phyloP scores from a whole-genome alignment of 2,113 vertebrate genomes.

The Mionectes macconnelli region DNA sequence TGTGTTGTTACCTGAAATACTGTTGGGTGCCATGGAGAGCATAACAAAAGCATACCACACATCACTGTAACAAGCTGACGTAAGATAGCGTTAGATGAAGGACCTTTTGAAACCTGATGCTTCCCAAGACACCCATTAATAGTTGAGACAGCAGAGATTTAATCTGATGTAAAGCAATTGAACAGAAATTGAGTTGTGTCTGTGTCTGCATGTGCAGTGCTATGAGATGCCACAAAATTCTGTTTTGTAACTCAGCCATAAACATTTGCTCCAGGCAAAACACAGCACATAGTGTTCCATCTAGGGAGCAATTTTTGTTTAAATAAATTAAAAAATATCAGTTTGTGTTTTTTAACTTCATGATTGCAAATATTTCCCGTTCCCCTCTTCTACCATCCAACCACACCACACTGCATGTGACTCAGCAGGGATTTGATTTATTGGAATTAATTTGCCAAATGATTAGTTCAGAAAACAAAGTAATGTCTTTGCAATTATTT shows the following conservation, averaged over 20 bases:
- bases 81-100: background rate
- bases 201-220: background rate
- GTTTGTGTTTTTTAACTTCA: constrained; percentile 10
- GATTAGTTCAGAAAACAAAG: constrained; percentile 17
- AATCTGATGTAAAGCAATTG: constrained; percentile 28
- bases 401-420: background rate
- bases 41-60: background rate
- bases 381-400: background rate
- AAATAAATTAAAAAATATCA: constrained; percentile 56
- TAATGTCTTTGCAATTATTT: background rate
- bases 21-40: background rate
- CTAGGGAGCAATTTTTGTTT: constrained; percentile 44
- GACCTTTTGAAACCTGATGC: background rate
- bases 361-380: background rate
- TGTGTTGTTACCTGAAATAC: background rate
- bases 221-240: constrained; percentile 6
- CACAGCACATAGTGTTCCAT: background rate
- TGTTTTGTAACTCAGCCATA: constrained; percentile 42
- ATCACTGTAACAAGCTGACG: constrained; percentile 33
- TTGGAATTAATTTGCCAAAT: constrained; percentile 39
- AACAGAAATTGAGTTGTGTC: constrained; percentile 6
- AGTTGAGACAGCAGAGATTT: constrained; percentile 36
- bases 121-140: background rate
- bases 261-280: constrained; percentile 61
- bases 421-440: constrained; percentile 31